Percentiles rank a stretch among this genome's conserved stretches.
Evolutionary conservation across 2,888 invertebrate genomes (phyloP).

Genomic region (Hemistola chrysoprasaria): DNA sequence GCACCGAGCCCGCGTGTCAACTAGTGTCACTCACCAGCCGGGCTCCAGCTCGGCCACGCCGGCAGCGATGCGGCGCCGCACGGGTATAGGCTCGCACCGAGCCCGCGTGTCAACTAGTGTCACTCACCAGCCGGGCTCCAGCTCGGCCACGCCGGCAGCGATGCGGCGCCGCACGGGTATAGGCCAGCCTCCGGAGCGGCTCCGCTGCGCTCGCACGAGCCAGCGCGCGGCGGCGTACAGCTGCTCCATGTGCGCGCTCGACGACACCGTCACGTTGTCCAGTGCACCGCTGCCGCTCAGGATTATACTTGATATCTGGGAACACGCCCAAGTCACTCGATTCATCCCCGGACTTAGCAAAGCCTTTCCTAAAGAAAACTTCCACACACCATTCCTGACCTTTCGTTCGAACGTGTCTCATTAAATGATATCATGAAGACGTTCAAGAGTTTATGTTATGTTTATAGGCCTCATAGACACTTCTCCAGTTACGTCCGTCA

Average conservation of each 20-base stretch:
- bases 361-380: no score
- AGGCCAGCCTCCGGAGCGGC: slow-evolving; percentile 94
- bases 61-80: neutral
- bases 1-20: neutral
- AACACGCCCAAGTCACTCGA: no score
- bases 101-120: neutral
- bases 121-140: slow-evolving; percentile 91
- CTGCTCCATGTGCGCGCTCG: slow-evolving; percentile 93
- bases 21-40: slow-evolving; percentile 3
- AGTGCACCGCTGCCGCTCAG: slow-evolving; percentile 87
- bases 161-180: slow-evolving; percentile 92
- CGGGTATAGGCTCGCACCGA: neutral
- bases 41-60: slow-evolving; percentile 9
- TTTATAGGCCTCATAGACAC: no score
- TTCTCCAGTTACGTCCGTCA: no score
- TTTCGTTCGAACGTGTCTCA: no score
- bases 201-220: slow-evolving; percentile 94
- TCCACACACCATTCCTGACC: no score
- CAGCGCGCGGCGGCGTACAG: slow-evolving; percentile 97
- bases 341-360: neutral
- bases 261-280: slow-evolving; percentile 90
- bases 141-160: slow-evolving; percentile 87
- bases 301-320: slow-evolving; percentile 84
- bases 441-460: no score
- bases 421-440: no score